Base-by-base conservation (phyloP, 2,797 vertebrate genomes). In the Acipenser transmontanus region DNA sequence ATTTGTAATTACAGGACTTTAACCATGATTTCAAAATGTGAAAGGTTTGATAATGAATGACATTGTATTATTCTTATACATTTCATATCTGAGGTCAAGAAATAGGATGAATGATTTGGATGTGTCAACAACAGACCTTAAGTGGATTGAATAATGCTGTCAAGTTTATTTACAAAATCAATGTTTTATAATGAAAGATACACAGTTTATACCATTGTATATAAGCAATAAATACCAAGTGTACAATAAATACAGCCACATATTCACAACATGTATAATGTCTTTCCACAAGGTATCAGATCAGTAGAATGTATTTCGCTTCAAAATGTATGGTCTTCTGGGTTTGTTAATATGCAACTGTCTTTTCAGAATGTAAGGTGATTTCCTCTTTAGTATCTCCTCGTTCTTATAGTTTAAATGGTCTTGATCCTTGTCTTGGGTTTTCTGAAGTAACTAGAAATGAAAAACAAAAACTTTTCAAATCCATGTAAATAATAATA, bases 301-400 rank as follows among this genome's bases (percentile, higher is more conserved):
- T 98, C 89, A 98, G 89, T 97, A 96, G 80, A 89, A 82, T 59
- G 87, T 78, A 72, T 80, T 93, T 71, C 96, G 89, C 72, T 95
- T 98, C 71, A 99, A 87, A 78, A 99, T 98, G 83, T 98, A 99
- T 6, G 97, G 96, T 79, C 95, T 89, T 84, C 95, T 91, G 52
- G 93, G 86, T 85, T 98, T 98, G 85, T 88, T 87, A 73, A 82
- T 89, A 70, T 90, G 92, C 17, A 90, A 79, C 73, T 98, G 95
- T 69, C 96, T 86, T 83, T 97, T 98, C 80, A 99, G 85, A 81
- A 99, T 99, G 74, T 98, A 99, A 4, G 97, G 97, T 1, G 93
- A 94, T 87, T 96, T 99, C 69, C 95, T 90, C 76, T 98, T 99
- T 72, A 93, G 91, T 8, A 91, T 86, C 51, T 86, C 76, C 61